A percentile compares a stretch with the other conserved stretches of the same genome.
These are phyloP conservation scores for Chaenodraco wilsoni DNA, from an alignment of 2,797 vertebrate genomes.

Conservation along the genomic window DNA sequence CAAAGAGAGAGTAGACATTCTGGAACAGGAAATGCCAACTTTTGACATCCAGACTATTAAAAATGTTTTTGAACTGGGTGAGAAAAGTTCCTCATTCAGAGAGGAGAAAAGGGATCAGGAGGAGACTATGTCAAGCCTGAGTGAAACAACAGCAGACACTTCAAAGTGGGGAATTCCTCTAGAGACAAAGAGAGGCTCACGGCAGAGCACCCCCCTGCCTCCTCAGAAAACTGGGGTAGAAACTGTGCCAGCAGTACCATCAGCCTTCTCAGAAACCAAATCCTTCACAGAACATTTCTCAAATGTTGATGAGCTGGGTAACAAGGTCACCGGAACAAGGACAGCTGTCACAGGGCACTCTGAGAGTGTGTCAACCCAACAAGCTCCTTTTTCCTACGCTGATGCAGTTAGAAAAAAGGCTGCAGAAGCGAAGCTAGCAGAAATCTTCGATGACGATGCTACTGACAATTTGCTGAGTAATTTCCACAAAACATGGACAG, in stretches of 20 bases:
- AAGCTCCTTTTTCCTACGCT: slow-evolving; percentile 88
- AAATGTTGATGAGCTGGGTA: slow-evolving; percentile 82
- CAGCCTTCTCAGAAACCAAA: slow-evolving; percentile 79
- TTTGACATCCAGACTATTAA: slow-evolving; percentile 85
- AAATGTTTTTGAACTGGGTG: slow-evolving; percentile 86
- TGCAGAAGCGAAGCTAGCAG: slow-evolving; percentile 67
- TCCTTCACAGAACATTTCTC: slow-evolving; percentile 82
- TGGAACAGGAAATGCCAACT: slow-evolving; percentile 77
- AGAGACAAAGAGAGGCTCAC: slow-evolving; percentile 68
- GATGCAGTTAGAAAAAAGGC: slow-evolving; percentile 89
- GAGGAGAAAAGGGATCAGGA: slow-evolving; percentile 78
- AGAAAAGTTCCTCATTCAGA: slow-evolving; percentile 76
- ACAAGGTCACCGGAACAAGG: slow-evolving; percentile 78
- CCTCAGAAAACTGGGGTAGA: slow-evolving; percentile 60
- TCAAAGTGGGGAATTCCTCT: slow-evolving; percentile 77
- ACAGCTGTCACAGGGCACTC: slow-evolving; percentile 78
- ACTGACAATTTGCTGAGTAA: slow-evolving; percentile 86
- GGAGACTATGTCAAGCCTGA: slow-evolving; percentile 77
- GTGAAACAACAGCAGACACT: slow-evolving; percentile 74
- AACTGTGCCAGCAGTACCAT: slow-evolving; percentile 71
- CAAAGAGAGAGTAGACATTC: slow-evolving; percentile 63
- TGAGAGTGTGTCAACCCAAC: slow-evolving; percentile 72
- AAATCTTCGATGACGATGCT: slow-evolving; percentile 77
- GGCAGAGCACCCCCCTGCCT: slow-evolving; percentile 74
- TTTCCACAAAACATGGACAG: slow-evolving; percentile 90